phyloP scores from a whole-genome alignment of 2,888 invertebrate genomes.

The Ganaspis brasiliensis region DNA sequence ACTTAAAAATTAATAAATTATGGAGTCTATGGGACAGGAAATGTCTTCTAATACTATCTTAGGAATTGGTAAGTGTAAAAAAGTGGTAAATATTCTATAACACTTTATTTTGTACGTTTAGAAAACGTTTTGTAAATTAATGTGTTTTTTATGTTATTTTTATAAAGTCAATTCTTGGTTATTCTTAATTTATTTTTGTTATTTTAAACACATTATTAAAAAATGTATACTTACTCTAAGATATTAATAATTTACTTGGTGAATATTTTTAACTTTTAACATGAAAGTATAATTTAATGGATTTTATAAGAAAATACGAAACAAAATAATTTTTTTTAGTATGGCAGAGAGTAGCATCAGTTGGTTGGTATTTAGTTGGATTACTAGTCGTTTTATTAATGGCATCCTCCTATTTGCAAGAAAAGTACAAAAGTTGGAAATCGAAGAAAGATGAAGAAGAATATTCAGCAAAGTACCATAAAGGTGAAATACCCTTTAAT shows the following conservation, averaged over 20 bases:
- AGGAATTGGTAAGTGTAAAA: conserved; percentile 13
- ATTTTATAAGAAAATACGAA: background rate
- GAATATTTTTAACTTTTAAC: too few relatives aligned
- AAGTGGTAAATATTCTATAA: background rate
- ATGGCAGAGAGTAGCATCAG: conserved; percentile 68
- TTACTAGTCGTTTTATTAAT: conserved; percentile 70
- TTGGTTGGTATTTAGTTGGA: conserved; percentile 80
- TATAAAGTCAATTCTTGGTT: too few relatives aligned
- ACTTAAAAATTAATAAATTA: conserved; percentile 20
- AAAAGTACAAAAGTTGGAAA: conserved; percentile 75
- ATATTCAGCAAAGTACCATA: conserved; percentile 81
- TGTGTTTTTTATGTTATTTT: too few relatives aligned
- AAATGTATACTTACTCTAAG: too few relatives aligned
- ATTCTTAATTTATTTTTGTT: too few relatives aligned
- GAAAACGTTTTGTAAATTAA: background rate
- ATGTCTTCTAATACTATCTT: conserved; percentile 17
- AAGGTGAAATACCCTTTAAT: conserved; percentile 73
- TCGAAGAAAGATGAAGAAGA: conserved; percentile 75
- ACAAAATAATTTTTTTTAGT: conserved; percentile 61
- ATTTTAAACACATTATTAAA: too few relatives aligned
- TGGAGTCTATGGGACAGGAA: conserved; percentile 1
- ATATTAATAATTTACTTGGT: too few relatives aligned
- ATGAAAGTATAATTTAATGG: too few relatives aligned
- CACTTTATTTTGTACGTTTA: too few relatives aligned
- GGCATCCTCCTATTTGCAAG: conserved; percentile 74